Percentiles rank a stretch among this genome's conserved stretches.
Evolutionary conservation across 2,113 vertebrate genomes (phyloP).

Genomic region (Artemisiospiza belli): DNA sequence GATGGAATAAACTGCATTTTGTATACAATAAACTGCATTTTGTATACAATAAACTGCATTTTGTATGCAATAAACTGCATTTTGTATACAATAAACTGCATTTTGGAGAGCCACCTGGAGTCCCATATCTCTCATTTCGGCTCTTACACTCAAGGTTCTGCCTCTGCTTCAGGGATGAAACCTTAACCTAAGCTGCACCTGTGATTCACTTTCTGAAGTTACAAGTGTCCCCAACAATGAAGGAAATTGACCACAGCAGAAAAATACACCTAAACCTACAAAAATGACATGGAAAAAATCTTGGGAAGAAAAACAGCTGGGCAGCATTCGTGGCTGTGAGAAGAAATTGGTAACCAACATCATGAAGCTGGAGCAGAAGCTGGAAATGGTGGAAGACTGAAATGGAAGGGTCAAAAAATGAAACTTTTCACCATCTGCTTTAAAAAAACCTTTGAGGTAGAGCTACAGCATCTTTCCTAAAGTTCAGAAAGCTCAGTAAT

Average conservation of each 20-base stretch:
- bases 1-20: no score
- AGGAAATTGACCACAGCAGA: neutral
- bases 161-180: no score
- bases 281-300: neutral
- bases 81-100: no score
- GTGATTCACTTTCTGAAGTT: neutral
- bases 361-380: neutral
- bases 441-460: neutral
- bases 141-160: no score
- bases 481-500: neutral
- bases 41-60: no score
- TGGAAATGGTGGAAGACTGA: neutral
- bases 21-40: no score
- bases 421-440: neutral
- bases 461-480: neutral
- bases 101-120: no score
- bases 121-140: no score
- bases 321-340: accelerated
- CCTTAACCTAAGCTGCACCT: accelerated
- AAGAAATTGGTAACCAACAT: neutral
- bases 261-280: neutral
- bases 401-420: neutral
- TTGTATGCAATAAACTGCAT: no score
- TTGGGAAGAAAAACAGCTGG: neutral
- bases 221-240: neutral